Base-by-base conservation (phyloP, 2,888 invertebrate genomes). In the Drosophila affinis region DNA sequence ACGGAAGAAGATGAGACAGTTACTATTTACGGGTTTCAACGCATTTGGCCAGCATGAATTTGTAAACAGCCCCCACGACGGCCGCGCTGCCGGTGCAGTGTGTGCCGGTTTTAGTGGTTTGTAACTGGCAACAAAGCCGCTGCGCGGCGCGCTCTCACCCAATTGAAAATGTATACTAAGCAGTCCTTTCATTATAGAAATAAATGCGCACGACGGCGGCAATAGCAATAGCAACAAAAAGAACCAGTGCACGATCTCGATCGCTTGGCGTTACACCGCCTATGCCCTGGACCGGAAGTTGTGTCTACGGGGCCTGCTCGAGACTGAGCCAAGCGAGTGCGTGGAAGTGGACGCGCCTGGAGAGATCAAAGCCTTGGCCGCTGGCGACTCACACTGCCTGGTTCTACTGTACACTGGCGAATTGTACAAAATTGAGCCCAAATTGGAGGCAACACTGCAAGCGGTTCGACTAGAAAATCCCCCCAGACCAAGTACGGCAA, bases 21-120 rank as follows among this genome's bases (percentile, higher is more conserved):
- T 81, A 59, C 88, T 85, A 76, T 84, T 87, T 77, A 86, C 89
- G 80, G 92, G 92, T 54, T 92, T 91, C 77, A 92, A 92, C 87
- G 91, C 89, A 61, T 92, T 92, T 77, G 86, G 86, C 14, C 92
- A 92, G 64, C 90, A 91, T 73, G 87, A 57, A 64, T 68, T 56
- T 54, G 59, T 81, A 63, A 68, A 59, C 67, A 69, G 58, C 54
- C 39, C 39, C 39, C 70, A 75, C 67, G 54, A 46, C 51, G 72
- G 57, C 44, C 47, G 57, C 62, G 68, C 56, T 62, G 81, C 78
- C 74, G 72, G 67, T 21, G 10, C 32, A 10, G 32, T 32, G 32
- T 53, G 32, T 53, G 39, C 39, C n/a, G 75, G 75, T 62, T 79
- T 83, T 63, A 76, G 76, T n/a, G 84, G 83, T 83, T 76, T 45